Evolutionary conservation across 2,888 invertebrate genomes (phyloP).

Genomic region (Trisateles emortualis): DNA sequence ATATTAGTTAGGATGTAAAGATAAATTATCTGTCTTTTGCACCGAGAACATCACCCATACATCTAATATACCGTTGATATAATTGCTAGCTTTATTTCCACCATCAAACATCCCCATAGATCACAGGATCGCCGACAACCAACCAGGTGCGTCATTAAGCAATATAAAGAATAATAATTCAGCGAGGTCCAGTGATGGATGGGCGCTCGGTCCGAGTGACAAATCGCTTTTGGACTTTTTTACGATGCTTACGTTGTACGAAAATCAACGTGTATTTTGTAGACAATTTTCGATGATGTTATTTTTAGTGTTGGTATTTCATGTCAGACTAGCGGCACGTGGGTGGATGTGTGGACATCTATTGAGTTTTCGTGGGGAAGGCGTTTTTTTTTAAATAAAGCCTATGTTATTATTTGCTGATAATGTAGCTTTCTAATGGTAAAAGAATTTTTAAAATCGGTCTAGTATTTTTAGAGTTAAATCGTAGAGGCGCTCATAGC

Average conservation of each 20-base stretch:
- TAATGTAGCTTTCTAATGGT: too few species aligned
- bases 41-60: too few species aligned
- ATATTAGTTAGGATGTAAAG: too few species aligned
- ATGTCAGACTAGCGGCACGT: not conserved
- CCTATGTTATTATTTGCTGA: too few species aligned
- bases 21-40: too few species aligned
- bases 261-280: slow-evolving; percentile 6
- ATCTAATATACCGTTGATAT: too few species aligned
- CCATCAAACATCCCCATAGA: slow-evolving; percentile 10
- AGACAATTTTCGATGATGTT: not conserved
- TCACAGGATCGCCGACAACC: slow-evolving; percentile 15
- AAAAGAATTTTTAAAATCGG: too few species aligned
- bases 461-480: too few species aligned
- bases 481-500: too few species aligned
- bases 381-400: too few species aligned
- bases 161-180: slow-evolving; percentile 46
- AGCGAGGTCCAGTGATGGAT: slow-evolving; percentile 41
- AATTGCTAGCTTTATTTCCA: not conserved
- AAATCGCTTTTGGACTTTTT: slow-evolving; percentile 43
- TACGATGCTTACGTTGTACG: slow-evolving; percentile 13
- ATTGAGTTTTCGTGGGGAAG: too few species aligned
- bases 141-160: slow-evolving; percentile 24
- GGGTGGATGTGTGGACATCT: too few species aligned
- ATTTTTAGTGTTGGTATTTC: not conserved
- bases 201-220: slow-evolving; percentile 34